Conservation (phyloP, 1,140 invertebrate species). For the Spodoptera frugiperda region DNA sequence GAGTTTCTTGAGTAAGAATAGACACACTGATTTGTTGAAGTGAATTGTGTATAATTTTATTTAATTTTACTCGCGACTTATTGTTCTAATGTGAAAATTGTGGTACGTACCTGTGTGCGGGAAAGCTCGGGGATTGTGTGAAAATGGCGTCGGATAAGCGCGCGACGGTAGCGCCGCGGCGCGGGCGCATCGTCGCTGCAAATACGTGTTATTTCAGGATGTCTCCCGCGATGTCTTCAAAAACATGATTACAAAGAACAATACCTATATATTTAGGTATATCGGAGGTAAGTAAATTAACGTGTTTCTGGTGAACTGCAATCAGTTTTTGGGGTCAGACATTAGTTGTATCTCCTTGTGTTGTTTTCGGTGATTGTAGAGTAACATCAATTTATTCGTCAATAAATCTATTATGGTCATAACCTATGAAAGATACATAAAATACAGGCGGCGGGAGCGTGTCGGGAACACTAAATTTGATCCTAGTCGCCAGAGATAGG, state of each 20-base stretch:
- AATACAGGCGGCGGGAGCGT: neutral
- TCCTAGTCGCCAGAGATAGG: too few relatives aligned
- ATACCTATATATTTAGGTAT: constrained; percentile 10
- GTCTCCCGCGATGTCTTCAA: constrained; percentile 84
- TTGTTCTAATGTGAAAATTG: constrained; percentile 54
- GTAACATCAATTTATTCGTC: neutral
- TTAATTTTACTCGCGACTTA: constrained; percentile 46
- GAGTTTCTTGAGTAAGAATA: constrained; percentile 23
- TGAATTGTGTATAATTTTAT: constrained; percentile 25
- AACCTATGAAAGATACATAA: constrained; percentile 9
- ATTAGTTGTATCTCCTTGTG: neutral
- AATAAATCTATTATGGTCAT: constrained; percentile 7
- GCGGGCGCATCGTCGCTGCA: constrained; percentile 77
- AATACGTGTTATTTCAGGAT: constrained; percentile 85
- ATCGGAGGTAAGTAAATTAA: constrained; percentile 13
- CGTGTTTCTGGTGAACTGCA: neutral
- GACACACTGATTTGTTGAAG: constrained; percentile 22
- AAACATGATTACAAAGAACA: constrained; percentile 66
- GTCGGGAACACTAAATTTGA: neutral
- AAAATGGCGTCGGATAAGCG: constrained; percentile 83
- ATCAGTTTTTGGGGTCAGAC: neutral
- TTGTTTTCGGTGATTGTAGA: neutral
- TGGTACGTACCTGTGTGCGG: constrained; percentile 77
- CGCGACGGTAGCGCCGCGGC: constrained; percentile 77
- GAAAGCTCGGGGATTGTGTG: constrained; percentile 81